Percentiles rank a stretch among this genome's conserved stretches.
Conservation (phyloP, 37 sponge, comb jelly and placozoan genomes). For the Bolinopsis microptera region DNA sequence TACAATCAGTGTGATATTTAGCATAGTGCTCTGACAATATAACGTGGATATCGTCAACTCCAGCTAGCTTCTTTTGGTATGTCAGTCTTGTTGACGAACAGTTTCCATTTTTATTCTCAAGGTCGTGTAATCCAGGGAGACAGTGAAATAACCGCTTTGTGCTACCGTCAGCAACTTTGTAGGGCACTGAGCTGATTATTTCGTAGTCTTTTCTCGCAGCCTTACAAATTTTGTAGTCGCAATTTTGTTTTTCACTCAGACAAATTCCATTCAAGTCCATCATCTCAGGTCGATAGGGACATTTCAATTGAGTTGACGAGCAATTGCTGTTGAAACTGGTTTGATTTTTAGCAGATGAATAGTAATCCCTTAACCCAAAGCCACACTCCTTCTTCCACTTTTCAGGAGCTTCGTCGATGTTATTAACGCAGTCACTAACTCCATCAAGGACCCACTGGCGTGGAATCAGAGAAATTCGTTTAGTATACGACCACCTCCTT, state of each 20-base stretch:
- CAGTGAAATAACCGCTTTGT: neutral
- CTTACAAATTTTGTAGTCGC: neutral
- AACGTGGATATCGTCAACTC: neutral
- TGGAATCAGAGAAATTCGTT: neutral
- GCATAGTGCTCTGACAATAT: neutral
- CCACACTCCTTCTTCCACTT: conserved; percentile 3
- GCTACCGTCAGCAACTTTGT: neutral
- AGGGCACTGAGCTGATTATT: neutral
- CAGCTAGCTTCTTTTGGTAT: neutral
- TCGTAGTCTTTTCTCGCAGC: neutral
- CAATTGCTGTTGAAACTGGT: neutral
- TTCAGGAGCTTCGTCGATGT: neutral
- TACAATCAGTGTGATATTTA: neutral
- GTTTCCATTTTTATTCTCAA: neutral
- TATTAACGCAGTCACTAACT: neutral
- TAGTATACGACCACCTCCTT: neutral
- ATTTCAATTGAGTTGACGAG: neutral
- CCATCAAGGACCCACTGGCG: neutral
- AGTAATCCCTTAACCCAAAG: neutral
- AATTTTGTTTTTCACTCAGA: neutral
- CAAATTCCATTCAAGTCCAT: neutral
- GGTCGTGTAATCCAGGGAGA: neutral
- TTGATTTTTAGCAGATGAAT: neutral
- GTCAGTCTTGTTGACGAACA: neutral
- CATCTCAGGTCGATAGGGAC: neutral